Percentiles rank a stretch among this genome's conserved stretches.
These are phyloP conservation scores for Trematomus bernacchii DNA, from an alignment of 2,797 vertebrate genomes.

Conservation along the genomic window DNA sequence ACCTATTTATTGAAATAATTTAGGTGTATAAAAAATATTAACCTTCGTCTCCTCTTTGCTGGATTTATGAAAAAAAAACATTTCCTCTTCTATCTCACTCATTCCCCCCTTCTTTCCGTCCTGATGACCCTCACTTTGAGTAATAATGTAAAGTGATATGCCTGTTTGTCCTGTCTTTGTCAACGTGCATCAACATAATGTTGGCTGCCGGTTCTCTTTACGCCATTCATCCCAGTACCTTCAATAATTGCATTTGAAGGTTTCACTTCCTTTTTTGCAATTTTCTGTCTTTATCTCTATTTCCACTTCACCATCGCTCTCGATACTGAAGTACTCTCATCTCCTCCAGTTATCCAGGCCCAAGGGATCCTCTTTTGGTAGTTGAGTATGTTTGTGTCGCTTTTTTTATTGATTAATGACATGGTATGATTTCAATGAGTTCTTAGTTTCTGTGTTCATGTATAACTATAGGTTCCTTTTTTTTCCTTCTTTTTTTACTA, in stretches of 20 bases:
- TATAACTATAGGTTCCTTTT: not conserved
- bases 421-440: constrained; percentile 8
- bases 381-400: constrained; percentile 22
- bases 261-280: not conserved
- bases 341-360: constrained; percentile 15
- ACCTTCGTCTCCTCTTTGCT: not conserved
- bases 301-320: constrained; percentile 10
- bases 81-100: not conserved
- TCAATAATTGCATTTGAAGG: not conserved
- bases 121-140: not conserved
- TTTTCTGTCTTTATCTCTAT: constrained; percentile 7
- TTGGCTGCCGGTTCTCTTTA: not conserved
- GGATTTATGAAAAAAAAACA: not conserved
- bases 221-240: not conserved
- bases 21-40: not conserved
- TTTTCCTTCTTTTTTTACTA: too few species aligned
- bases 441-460: constrained; percentile 15
- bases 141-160: not conserved
- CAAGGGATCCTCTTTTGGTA: constrained; percentile 12
- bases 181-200: not conserved
- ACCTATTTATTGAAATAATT: not conserved
- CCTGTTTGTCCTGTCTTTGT: too few species aligned
- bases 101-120: not conserved
- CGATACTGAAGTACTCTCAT: constrained; percentile 19
- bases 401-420: constrained; percentile 27